These are phyloP conservation scores for Pampusana beccarii DNA, from an alignment of 2,113 vertebrate species.

Conservation along the genomic window DNA sequence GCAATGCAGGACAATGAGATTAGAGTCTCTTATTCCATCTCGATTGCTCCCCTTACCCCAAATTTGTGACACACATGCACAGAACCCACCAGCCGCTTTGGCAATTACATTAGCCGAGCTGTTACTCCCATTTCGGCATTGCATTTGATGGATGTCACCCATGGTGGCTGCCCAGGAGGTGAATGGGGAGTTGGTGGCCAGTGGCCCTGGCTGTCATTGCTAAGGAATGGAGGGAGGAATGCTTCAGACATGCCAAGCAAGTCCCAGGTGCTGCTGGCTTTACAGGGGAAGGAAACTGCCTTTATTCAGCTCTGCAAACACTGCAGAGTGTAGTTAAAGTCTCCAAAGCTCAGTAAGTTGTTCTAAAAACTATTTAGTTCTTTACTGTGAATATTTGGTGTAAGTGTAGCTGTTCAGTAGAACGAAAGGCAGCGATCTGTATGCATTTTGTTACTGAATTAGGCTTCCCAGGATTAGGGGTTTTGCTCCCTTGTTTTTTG, in stretches of 20 bases:
- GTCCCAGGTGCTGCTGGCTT: background rate
- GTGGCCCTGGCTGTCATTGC: background rate
- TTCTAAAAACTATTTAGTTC: background rate
- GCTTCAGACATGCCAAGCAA: background rate
- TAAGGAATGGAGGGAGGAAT: background rate
- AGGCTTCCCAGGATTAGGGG: background rate
- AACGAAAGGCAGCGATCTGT: background rate
- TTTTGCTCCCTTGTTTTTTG: background rate
- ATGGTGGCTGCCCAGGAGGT: background rate
- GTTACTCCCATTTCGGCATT: background rate
- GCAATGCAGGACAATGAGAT: background rate
- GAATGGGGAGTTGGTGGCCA: background rate
- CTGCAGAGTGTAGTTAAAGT: background rate
- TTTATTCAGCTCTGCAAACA: background rate
- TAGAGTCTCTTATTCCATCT: background rate
- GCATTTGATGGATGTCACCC: background rate
- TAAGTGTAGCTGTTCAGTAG: background rate
- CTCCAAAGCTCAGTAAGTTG: background rate
- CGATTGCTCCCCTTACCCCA: background rate
- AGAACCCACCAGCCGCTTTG: background rate
- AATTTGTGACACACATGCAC: background rate
- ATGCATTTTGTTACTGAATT: background rate
- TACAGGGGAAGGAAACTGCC: background rate
- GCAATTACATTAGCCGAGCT: background rate
- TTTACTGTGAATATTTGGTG: background rate